Percentiles rank a stretch among this genome's conserved stretches.
phyloP scores from a whole-genome alignment of 2,113 vertebrate genomes.

The Parotia lawesii region DNA sequence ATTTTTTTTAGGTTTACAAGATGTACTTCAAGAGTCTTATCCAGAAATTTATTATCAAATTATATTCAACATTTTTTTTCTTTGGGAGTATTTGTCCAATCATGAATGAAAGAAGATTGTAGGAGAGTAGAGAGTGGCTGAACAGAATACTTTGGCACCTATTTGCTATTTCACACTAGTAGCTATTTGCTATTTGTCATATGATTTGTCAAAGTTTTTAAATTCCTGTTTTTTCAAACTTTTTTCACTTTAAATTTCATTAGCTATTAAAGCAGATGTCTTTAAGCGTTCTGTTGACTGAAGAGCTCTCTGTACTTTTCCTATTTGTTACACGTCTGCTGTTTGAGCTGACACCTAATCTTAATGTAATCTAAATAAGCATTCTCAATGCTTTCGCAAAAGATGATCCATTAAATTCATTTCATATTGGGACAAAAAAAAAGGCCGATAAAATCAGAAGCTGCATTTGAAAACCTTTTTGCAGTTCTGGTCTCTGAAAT shows the following conservation, averaged over 20 bases:
- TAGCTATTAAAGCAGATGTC: not conserved
- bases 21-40: not conserved
- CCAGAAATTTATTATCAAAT: slow-evolving; percentile 1
- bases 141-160: not conserved
- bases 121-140: not conserved
- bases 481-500: not conserved
- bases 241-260: not conserved
- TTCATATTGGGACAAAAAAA: not conserved
- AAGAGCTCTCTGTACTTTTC: not conserved
- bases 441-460: not conserved
- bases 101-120: not conserved
- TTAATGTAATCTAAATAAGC: not conserved
- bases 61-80: not conserved
- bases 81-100: not conserved
- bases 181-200: not conserved
- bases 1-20: not conserved
- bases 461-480: not conserved
- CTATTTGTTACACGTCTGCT: not conserved
- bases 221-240: not conserved
- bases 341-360: not conserved
- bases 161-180: not conserved
- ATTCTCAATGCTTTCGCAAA: not conserved
- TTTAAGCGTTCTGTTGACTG: not conserved
- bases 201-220: not conserved
- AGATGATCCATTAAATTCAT: not conserved